Conservation (phyloP, 2,797 vertebrate genomes). For the Morelia viridis region DNA sequence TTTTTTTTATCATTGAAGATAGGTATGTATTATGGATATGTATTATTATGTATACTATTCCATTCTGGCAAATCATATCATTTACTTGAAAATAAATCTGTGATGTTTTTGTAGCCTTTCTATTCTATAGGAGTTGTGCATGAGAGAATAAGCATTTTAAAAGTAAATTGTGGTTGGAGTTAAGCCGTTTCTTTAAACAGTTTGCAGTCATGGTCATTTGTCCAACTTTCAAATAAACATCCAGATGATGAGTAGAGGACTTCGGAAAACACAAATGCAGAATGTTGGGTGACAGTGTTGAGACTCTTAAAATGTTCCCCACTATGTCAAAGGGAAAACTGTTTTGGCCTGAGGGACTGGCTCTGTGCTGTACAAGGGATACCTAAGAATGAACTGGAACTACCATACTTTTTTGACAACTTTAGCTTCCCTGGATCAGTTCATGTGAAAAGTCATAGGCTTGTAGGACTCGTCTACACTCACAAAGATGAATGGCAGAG, state of each 20-base stretch:
- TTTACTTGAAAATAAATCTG: neutral
- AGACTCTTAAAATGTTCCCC: fast-evolving
- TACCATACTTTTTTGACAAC: neutral
- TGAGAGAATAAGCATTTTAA: neutral
- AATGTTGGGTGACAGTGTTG: neutral
- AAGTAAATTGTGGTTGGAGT: conserved; percentile 26
- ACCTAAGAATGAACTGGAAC: neutral
- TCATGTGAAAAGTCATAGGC: too few species aligned
- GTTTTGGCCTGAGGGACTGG: neutral
- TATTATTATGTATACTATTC: neutral
- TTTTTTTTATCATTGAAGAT: neutral
- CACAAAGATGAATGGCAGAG: neutral
- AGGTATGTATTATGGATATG: neutral
- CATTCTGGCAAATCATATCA: neutral
- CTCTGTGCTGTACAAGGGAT: neutral
- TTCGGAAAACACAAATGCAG: neutral
- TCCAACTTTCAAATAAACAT: neutral
- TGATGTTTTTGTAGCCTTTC: neutral
- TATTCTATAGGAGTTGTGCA: fast-evolving
- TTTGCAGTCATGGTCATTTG: neutral
- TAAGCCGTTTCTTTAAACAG: conserved; percentile 43
- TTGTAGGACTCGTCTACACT: neutral
- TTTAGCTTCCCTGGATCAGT: neutral
- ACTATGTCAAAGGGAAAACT: neutral
- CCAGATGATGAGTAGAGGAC: neutral